A percentile compares a stretch with the other conserved stretches of the same genome.
Evolutionary conservation across 2,797 vertebrate genomes (phyloP).

Genomic region (Lepus townsendii): DNA sequence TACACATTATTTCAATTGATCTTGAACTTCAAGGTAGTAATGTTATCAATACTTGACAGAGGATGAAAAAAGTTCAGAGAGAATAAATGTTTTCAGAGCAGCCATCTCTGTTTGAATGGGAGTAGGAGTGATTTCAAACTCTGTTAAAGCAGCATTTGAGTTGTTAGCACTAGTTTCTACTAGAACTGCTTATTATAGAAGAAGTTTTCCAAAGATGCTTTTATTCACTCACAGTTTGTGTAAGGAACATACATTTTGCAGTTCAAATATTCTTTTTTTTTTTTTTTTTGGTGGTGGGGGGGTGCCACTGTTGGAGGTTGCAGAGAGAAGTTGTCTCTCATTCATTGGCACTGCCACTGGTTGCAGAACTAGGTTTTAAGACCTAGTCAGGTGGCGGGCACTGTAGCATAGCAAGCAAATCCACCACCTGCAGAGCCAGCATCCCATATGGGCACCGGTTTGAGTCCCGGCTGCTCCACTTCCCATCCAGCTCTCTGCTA

Average conservation of each 20-base stretch:
- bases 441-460: no score
- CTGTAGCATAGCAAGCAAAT: no score
- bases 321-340: neutral
- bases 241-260: constrained; percentile 13
- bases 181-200: constrained; percentile 36
- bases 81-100: neutral
- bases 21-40: constrained; percentile 12
- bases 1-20: neutral
- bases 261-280: constrained; percentile 25
- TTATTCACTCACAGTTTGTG: constrained; percentile 22
- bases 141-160: neutral
- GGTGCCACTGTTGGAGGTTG: neutral
- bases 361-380: neutral
- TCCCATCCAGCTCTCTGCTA: no score
- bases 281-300: neutral
- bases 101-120: neutral
- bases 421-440: no score
- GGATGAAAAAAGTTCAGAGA: neutral
- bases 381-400: no score
- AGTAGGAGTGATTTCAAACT: neutral
- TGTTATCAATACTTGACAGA: neutral
- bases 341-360: neutral
- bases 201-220: constrained; percentile 19
- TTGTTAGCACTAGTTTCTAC: neutral
- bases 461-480: no score